Evolutionary conservation across 2,888 invertebrate species (phyloP).

Genomic region (Eupithecia dodoneata): DNA sequence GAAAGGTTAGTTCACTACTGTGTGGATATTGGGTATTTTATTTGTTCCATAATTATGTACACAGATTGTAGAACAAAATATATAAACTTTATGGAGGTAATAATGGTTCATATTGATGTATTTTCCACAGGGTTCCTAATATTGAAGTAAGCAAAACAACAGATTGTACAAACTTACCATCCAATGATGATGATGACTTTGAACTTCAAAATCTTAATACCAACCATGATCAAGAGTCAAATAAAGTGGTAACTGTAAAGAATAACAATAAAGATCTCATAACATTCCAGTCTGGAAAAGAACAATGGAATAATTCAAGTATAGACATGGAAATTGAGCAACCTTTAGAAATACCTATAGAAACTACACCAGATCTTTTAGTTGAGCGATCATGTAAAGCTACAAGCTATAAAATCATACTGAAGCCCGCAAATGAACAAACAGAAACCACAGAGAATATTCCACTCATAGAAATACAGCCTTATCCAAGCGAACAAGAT

Average conservation of each 20-base stretch:
- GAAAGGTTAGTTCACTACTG: background rate
- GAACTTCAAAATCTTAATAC: background rate
- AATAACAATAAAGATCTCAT: background rate
- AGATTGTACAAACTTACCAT: background rate
- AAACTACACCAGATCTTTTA: background rate
- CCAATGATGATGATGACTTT: background rate
- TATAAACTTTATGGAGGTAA: background rate
- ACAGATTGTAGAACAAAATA: background rate
- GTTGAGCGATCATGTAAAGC: background rate
- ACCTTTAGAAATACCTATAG: background rate
- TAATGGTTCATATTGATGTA: background rate
- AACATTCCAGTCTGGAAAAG: background rate
- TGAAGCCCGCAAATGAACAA: constrained; percentile 10
- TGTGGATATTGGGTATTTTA: background rate
- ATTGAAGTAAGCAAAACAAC: background rate
- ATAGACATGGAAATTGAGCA: background rate
- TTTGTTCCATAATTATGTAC: background rate
- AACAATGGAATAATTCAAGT: background rate
- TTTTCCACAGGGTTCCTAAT: background rate
- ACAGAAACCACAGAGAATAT: constrained; percentile 15
- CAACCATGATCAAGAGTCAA: background rate
- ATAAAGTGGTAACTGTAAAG: background rate
- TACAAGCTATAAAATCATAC: constrained; percentile 24
- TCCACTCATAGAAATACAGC: constrained; percentile 29
- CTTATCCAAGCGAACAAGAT: background rate